Base-by-base conservation (phyloP, 2,888 invertebrate species). In the Onthophagus sagittarius region DNA sequence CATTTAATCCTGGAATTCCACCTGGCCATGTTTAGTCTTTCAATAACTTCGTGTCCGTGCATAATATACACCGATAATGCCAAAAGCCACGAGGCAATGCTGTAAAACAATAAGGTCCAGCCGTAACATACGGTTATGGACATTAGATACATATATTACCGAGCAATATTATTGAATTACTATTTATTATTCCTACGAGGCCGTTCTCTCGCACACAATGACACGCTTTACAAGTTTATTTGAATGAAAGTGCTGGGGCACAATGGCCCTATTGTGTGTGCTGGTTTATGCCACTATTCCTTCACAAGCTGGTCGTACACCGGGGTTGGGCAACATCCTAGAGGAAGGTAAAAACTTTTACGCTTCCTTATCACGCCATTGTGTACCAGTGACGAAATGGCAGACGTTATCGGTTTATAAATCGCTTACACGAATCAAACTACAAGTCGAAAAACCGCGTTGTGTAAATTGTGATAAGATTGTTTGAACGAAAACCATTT, bases 61-160 rank as follows among this genome's bases (percentile, higher is more conserved):
- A 53, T 53, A 53, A 53, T 53, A 53, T 11, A 53, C 39, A 53
- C 39, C 39, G 39, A 53, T 53, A 53, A 53, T 53, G 39, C 39
- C 39, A 53, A 53, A 53, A 53, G 67, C 9, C 32, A 31, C 67
- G 67, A n/a, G 67, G 67, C 32, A 67, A 67, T 7, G 67, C 67
- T 11, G 32, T 67, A 67, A 67, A 67, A 67, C 67, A 67, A 67
- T 67, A 67, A 23, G 23, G 13, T 67, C 67, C 67, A 32, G 23
- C 31, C 67, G 32, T 5, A 67, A 67, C 67, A 23, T 23, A 67
- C 67, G 9, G 67, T 23, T 23, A 67, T 67, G 67, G 67, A 7
- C 32, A 67, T 67, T 67, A 67, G 67, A 67, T 67, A 67, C 67
- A 31, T 67, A 67, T 67, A 31, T 31, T 31, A 23, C 67, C 67